Conservation (phyloP, 2,888 invertebrate species). For the Drosophila atripex region DNA sequence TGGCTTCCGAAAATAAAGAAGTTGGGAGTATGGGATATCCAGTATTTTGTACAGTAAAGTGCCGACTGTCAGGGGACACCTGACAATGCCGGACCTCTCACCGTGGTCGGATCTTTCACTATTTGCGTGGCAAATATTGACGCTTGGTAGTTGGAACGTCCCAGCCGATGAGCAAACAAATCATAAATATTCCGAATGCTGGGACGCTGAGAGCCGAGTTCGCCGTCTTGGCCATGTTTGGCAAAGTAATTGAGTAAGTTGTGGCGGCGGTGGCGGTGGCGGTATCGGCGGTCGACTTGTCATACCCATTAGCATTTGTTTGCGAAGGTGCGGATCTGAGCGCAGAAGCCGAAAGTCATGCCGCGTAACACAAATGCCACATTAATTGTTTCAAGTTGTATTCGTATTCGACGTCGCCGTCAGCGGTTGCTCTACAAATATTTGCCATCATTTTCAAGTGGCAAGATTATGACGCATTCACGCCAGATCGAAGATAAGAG, state of each 20-base stretch:
- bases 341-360: slow-evolving; percentile 79
- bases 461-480: slow-evolving; percentile 80
- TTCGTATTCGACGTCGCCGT: slow-evolving; percentile 37
- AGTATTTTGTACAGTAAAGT: slow-evolving; percentile 48
- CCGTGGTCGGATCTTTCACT: slow-evolving; percentile 40
- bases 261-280: slow-evolving; percentile 43
- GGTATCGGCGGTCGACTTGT: slow-evolving; percentile 68
- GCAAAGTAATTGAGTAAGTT: slow-evolving; percentile 80
- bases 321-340: slow-evolving; percentile 68
- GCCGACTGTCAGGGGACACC: slow-evolving; percentile 62
- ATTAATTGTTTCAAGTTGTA: slow-evolving; percentile 80
- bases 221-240: slow-evolving; percentile 64
- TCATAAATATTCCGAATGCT: slow-evolving; percentile 72
- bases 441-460: slow-evolving; percentile 78
- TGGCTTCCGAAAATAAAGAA: slow-evolving; percentile 27
- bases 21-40: not conserved
- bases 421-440: slow-evolving; percentile 62
- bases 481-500: slow-evolving; percentile 58
- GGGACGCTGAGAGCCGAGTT: slow-evolving; percentile 30
- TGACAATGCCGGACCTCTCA: slow-evolving; percentile 55
- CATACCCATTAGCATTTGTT: slow-evolving; percentile 80
- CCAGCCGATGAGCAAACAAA: slow-evolving; percentile 71
- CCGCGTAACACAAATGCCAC: slow-evolving; percentile 80
- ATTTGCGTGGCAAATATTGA: slow-evolving; percentile 75
- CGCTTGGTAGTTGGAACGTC: slow-evolving; percentile 67